Percentiles rank a stretch among this genome's conserved stretches.
These are phyloP conservation scores for Cheilosia vulpina DNA, from an alignment of 2,888 invertebrate genomes.

Conservation along the genomic window DNA sequence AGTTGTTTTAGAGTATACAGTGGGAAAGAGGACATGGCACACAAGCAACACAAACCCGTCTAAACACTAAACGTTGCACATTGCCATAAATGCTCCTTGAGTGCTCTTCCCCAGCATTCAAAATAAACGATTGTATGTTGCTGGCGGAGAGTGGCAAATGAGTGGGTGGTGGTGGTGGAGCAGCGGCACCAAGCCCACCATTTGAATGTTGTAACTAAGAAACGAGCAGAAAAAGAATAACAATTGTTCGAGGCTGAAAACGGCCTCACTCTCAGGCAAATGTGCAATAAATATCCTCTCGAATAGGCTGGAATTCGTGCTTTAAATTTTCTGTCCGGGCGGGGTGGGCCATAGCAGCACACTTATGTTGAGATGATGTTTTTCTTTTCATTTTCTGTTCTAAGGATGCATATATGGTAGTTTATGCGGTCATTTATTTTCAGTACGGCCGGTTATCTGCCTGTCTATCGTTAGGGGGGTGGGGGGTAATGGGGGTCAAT, in stretches of 20 bases:
- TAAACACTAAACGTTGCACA: conserved; percentile 70
- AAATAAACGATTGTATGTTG: conserved; percentile 68
- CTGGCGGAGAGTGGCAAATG: conserved; percentile 61
- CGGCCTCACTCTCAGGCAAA: conserved; percentile 25
- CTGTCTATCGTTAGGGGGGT: conserved; percentile 19
- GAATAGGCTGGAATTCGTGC: conserved; percentile 57
- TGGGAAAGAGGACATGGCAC: conserved; percentile 26
- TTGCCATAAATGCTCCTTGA: conserved; percentile 71
- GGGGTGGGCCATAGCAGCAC: neutral
- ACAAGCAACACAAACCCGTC: conserved; percentile 37
- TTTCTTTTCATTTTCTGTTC: conserved; percentile 22
- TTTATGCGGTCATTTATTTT: conserved; percentile 63
- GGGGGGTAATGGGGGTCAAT: conserved; percentile 57
- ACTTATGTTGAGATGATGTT: conserved; percentile 48
- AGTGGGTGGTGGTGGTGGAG: conserved; percentile 24
- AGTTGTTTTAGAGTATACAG: conserved; percentile 50
- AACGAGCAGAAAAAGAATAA: conserved; percentile 6
- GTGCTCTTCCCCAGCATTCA: conserved; percentile 62
- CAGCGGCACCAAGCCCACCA: conserved; percentile 18
- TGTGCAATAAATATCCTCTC: conserved; percentile 74
- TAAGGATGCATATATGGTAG: conserved; percentile 43
- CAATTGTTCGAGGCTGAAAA: conserved; percentile 52
- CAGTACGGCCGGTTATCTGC: conserved; percentile 49
- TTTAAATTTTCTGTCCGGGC: conserved; percentile 47
- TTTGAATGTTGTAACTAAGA: conserved; percentile 35